phyloP scores from a whole-genome alignment of 2,888 invertebrate genomes.

The Tryphoninae sp. region DNA sequence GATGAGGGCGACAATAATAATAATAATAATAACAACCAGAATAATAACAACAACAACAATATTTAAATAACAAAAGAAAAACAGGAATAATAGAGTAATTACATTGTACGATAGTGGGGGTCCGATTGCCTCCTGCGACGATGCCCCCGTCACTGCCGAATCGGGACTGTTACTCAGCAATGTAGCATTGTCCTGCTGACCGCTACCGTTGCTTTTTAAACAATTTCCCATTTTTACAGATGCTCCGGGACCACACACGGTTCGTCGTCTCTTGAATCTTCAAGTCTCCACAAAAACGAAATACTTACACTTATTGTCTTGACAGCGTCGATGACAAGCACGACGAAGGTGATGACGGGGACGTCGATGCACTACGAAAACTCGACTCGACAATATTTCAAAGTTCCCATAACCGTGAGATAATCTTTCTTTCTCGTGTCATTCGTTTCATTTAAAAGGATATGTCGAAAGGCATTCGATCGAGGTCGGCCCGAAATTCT shows the following conservation, averaged over 20 bases:
- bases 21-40: background rate
- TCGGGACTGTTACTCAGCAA: constrained; percentile 77
- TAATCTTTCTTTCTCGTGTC: no score
- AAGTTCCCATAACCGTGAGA: background rate
- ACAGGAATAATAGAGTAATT: constrained; percentile 63
- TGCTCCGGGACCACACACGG: background rate
- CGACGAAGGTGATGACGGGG: background rate
- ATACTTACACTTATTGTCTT: background rate
- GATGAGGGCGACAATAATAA: background rate
- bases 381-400: no score
- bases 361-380: background rate
- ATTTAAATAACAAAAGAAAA: background rate
- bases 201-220: constrained; percentile 83
- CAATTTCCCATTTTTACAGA: constrained; percentile 86
- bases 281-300: background rate
- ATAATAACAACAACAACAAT: background rate
- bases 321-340: background rate
- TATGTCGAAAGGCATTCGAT: background rate
- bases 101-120: constrained; percentile 83
- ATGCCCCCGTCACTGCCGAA: constrained; percentile 73
- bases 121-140: constrained; percentile 83
- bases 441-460: no score
- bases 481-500: background rate
- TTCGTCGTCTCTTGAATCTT: no score
- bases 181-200: constrained; percentile 78